Evolutionary conservation across 2,113 vertebrate genomes (phyloP), one percentile per base, ranked within the genome.

Genomic region (Xiphophorus couchianus): DNA sequence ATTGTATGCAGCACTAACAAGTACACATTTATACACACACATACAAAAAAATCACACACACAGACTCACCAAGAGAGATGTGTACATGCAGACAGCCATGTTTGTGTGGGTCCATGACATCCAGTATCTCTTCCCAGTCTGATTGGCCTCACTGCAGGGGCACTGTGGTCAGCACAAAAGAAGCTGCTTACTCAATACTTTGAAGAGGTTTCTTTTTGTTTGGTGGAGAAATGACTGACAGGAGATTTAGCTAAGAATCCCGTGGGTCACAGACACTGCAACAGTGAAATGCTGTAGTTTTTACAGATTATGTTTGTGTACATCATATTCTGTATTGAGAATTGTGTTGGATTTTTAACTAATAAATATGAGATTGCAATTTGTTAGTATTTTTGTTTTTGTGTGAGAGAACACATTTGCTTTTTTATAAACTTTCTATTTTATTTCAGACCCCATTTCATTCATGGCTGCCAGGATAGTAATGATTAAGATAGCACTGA

Each of bases 191-290:
- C 79, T 88, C 80, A 3, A 60, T 74, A 69, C 63, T 87, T 84
- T 89, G 75, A 75, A 69, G 71, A 72, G 78, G 71, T 68, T 90
- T 91, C 69, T 86, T 88, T 86, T 90, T 83, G 83, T 93, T 91
- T 88, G 82, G 77, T 84, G 81, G 72, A 73, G 80, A 77, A 78
- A 76, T 91, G 89, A 94, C 66, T 94, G 94, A 92, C 93, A 91
- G 88, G 65, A 77, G 74, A 80, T 80, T 82, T 81, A 83, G 78
- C 76, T 69, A 74, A 79, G 72, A 86, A 76, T 74, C 90, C 51
- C 83, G 77, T 63, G 76, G 90, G 92, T 92, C 84, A 82, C 66
- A 84, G 72, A 68, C 62, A 63, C 66, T 89, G 77, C 87, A 86
- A 84, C 44, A 88, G 62, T 74, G 73, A 88, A 85, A 87, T 74